Percentiles rank a stretch among this genome's conserved stretches.
Conservation (phyloP, 2,888 invertebrate species). For the Yponomeuta evonymella region DNA sequence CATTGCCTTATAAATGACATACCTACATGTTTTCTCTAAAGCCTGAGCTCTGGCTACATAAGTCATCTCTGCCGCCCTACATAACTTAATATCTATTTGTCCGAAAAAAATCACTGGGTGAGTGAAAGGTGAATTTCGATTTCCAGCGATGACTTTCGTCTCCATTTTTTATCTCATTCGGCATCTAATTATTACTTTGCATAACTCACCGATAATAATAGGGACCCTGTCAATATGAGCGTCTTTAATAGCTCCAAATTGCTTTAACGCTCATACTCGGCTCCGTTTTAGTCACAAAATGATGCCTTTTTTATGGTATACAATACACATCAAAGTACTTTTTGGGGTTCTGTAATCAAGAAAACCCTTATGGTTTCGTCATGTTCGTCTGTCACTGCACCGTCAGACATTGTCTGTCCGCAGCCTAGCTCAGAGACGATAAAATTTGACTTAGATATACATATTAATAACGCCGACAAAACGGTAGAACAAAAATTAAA, state of each 20-base stretch:
- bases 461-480: no score
- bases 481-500: no score
- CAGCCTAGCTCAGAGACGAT: no score
- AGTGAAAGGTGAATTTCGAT: conserved; percentile 9
- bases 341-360: no score
- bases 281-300: background rate
- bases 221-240: background rate
- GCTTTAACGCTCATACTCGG: background rate
- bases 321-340: background rate
- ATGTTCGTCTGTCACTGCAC: no score
- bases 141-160: conserved; percentile 6
- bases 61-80: no score
- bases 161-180: conserved; percentile 2
- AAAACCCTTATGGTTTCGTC: no score
- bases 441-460: no score
- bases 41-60: no score
- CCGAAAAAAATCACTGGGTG: background rate
- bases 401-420: no score
- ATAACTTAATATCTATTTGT: background rate
- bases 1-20: no score
- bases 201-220: background rate
- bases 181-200: background rate
- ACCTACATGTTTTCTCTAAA: no score
- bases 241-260: background rate
- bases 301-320: background rate